Base-by-base conservation (phyloP, 2,797 vertebrate species). In the Mormyrops boulengeri region DNA sequence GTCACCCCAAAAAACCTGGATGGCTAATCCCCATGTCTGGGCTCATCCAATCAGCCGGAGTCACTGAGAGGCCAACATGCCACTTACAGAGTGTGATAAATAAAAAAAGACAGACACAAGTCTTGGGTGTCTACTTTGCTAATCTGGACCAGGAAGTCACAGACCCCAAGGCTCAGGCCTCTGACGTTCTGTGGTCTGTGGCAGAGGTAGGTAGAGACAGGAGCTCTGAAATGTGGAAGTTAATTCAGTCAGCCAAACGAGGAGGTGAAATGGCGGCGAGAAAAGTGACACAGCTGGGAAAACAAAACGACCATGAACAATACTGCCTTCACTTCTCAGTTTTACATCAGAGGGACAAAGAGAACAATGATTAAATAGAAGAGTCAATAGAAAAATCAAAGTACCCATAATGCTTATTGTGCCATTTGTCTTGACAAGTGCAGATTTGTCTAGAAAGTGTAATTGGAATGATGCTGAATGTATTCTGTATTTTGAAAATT, bases 21-120 rank as follows among this genome's bases (percentile, higher is more conserved):
- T 4, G 50, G 53, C 93, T 97, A 96, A 97, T 97, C 96, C 96
- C 89, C 94, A 93, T 96, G 96, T 96, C 96, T 95, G 94, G 95
- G 94, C 95, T 95, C 93, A 96, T 97, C 94, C 94, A 93, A 94
- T 96, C 96, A 96, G 91, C 92, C 91, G 89, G 94, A 95, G 94
- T 94, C 95, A 96, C 92, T 94, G 95, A 95, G 94, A 96, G 95
- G 94, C 94, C 95, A 95, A 94, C 93, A 94, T 96, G 94, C 95
- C 95, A 93, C 94, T 95, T 94, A 69, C 91, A 86, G 85, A 95
- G 96, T 95, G 95, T 91, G 92, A 93, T 3, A 88, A 38, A 87
- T 19, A n/a, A 85, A 57, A 57, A 89, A 38, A 89, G 22, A 47
- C 52, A 34, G 14, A 50, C 94, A 94, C 94, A 95, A 95, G 94